Conservation (phyloP, 2,797 vertebrate genomes). For the Anolis apletophallus region DNA sequence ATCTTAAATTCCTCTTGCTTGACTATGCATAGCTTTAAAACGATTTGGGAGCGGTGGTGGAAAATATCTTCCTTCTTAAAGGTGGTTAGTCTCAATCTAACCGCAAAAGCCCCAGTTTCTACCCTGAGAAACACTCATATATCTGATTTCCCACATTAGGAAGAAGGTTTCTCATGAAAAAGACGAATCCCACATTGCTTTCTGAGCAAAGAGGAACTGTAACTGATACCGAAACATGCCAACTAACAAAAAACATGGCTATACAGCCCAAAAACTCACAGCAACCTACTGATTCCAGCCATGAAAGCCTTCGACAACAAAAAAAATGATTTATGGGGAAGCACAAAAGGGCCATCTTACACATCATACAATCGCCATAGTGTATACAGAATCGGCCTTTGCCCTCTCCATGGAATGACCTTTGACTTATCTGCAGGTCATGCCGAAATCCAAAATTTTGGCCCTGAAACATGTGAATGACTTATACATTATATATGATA, state of each 20-base stretch:
- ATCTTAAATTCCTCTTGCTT: background rate
- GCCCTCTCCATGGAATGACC: too few species aligned
- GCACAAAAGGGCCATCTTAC: background rate
- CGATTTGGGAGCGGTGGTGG: background rate
- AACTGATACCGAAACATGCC: background rate
- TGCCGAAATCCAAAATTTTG: too few species aligned
- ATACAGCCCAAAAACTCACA: too few species aligned
- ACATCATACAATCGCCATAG: background rate
- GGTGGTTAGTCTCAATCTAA: background rate
- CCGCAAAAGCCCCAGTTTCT: background rate
- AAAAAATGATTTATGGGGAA: background rate
- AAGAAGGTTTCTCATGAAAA: background rate
- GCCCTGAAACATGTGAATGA: too few species aligned
- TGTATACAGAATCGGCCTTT: too few species aligned
- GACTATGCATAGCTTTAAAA: background rate
- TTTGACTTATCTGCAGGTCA: too few species aligned
- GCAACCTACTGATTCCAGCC: too few species aligned
- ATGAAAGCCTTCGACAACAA: too few species aligned
- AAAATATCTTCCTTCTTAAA: background rate
- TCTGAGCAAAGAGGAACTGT: conserved; percentile 10
- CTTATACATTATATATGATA: too few species aligned
- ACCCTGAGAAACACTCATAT: too few species aligned
- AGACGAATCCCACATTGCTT: background rate
- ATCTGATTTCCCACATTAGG: background rate
- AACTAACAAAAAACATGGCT: background rate